Evolutionary conservation across 2,797 vertebrate species (phyloP), one percentile per base, ranked within the genome.

Genomic region (Gambelia wislizenii): DNA sequence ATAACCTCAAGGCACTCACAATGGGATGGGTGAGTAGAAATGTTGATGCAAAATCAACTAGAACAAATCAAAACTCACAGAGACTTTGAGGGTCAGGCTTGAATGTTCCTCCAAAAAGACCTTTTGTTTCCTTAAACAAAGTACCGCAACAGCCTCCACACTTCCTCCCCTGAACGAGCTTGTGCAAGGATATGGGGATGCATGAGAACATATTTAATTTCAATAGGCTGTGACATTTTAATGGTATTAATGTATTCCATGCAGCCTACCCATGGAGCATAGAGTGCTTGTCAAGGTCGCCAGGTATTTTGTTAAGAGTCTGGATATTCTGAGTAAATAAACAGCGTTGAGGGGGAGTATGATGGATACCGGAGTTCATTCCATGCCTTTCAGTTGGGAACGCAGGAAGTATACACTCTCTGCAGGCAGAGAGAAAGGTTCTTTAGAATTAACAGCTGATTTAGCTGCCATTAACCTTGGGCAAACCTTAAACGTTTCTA

Each of bases 381-480:
- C 92, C 80, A 93, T 88, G 86, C 33, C n/a, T 88, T 89, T 78
- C 49, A 4, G n/a, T 88, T 74, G 80, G 87, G 84, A 90, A 88
- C 88, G 79, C 0, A 0, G 81, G 91, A 92, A 85, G 86, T 56
- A 87, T 75, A 84, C n/a, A 52, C 85, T 94, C 18, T 90, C 39
- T 72, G 67, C 89, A 93, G 92, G 89, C 91, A 70, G 87, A 77
- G 87, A 89, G 91, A 4, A 91, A 91, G 86, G 91, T 94, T 92
- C 91, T 93, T 96, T 87, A 93, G 87, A 93, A 95, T 96, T 93
- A 95, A 90, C 75, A 87, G 85, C 89, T 93, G 94, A 95, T 93
- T 95, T 94, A 93, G 89, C 69, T 89, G 89, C 54, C 90, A 95
- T 94, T 95, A 95, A 95, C 95, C 95, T 95, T 96, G 94, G 69